Evolutionary conservation across 2,113 vertebrate species (phyloP).

Genomic region (Edolisoma coerulescens): DNA sequence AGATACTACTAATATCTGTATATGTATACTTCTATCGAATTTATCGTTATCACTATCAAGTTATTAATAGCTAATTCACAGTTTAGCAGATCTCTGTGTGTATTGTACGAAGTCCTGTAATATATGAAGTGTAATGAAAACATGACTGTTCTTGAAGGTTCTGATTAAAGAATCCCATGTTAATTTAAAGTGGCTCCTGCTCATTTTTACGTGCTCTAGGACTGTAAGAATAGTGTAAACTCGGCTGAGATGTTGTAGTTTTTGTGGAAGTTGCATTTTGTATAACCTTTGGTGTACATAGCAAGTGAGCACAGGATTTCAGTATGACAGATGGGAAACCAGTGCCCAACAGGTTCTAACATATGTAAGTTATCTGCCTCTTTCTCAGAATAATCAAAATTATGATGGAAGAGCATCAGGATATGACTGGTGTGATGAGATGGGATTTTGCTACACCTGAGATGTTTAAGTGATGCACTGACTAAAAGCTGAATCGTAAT

Average conservation of each 20-base stretch:
- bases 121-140: not conserved
- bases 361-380: accelerated
- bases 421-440: not conserved
- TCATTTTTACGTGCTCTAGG: not conserved
- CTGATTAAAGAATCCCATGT: not conserved
- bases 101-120: not conserved
- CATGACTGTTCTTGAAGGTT: not conserved
- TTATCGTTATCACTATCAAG: not conserved
- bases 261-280: not conserved
- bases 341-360: not conserved
- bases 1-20: not conserved
- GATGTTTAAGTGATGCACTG: not conserved
- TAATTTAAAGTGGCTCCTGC: not conserved
- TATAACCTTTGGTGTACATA: not conserved
- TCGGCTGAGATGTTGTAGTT: not conserved
- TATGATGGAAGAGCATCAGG: not conserved
- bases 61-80: not conserved
- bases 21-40: not conserved
- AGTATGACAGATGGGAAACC: not conserved
- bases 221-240: not conserved
- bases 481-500: not conserved
- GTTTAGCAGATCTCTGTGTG: not conserved
- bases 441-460: not conserved
- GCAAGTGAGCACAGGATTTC: not conserved
- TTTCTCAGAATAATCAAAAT: not conserved